Conservation (phyloP, 2,113 vertebrate genomes). For the Scytalopus superciliaris region DNA sequence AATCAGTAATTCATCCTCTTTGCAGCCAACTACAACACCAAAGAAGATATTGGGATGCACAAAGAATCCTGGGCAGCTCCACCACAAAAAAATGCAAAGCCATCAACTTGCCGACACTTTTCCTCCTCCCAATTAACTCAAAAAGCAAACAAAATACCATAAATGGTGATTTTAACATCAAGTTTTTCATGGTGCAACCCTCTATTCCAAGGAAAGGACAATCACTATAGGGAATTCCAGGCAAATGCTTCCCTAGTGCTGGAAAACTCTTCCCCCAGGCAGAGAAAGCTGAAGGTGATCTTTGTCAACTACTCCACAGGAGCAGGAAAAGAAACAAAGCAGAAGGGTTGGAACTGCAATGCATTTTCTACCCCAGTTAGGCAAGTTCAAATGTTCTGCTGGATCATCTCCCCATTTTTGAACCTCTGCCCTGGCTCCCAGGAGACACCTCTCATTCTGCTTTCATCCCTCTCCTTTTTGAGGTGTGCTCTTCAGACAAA, state of each 20-base stretch:
- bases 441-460: neutral
- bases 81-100: neutral
- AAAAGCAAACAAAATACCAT: neutral
- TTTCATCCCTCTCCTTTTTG: neutral
- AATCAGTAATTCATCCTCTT: neutral
- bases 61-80: neutral
- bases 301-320: neutral
- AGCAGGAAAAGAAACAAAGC: neutral
- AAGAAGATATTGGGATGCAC: fast-evolving
- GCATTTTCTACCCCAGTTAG: neutral
- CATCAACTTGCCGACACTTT: neutral
- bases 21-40: neutral
- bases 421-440: neutral
- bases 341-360: neutral
- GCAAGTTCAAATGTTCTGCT: neutral
- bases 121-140: neutral
- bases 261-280: neutral
- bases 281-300: neutral
- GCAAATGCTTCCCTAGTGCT: neutral
- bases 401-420: neutral
- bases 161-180: neutral
- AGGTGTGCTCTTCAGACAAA: neutral
- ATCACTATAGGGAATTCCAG: neutral
- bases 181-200: neutral
- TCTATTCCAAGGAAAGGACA: neutral